A percentile compares a stretch with the other conserved stretches of the same genome.
Evolutionary conservation across 1,140 invertebrate genomes (phyloP).

Genomic region (Nylanderia fulva): DNA sequence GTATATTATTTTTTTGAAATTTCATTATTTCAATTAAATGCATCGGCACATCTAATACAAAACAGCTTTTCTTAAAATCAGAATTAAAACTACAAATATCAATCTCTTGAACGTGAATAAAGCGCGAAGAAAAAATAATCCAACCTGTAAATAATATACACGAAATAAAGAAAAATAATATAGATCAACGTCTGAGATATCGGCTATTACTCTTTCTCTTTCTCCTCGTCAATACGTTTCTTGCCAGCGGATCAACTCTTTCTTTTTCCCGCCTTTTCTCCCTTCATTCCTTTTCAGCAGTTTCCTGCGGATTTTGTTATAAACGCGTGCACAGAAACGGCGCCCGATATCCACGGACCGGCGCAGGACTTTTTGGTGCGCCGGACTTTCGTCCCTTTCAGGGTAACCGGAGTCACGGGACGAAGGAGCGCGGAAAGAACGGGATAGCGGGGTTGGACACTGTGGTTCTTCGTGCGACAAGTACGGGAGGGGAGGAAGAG

Average conservation of each 20-base stretch:
- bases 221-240: constrained; percentile 40
- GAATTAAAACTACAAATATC: not conserved
- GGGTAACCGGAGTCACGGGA: constrained; percentile 43
- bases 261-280: constrained; percentile 48
- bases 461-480: constrained; percentile 47
- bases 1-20: not conserved
- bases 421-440: constrained; percentile 47
- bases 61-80: not conserved
- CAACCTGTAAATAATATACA: not conserved
- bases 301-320: constrained; percentile 64
- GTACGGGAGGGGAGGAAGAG: not conserved
- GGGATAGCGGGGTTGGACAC: constrained; percentile 30
- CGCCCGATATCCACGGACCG: constrained; percentile 63
- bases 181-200: constrained; percentile 10
- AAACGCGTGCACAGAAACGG: constrained; percentile 58
- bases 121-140: not conserved
- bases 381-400: constrained; percentile 57
- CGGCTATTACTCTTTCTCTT: not conserved
- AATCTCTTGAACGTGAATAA: not conserved
- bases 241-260: constrained; percentile 16
- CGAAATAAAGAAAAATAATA: not conserved
- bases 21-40: not conserved
- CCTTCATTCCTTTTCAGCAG: constrained; percentile 32
- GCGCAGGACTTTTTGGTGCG: constrained; percentile 34
- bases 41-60: not conserved